A percentile compares a stretch with the other conserved stretches of the same genome.
Conservation (phyloP, 1,140 invertebrate species). For the Drosophila burlai region DNA sequence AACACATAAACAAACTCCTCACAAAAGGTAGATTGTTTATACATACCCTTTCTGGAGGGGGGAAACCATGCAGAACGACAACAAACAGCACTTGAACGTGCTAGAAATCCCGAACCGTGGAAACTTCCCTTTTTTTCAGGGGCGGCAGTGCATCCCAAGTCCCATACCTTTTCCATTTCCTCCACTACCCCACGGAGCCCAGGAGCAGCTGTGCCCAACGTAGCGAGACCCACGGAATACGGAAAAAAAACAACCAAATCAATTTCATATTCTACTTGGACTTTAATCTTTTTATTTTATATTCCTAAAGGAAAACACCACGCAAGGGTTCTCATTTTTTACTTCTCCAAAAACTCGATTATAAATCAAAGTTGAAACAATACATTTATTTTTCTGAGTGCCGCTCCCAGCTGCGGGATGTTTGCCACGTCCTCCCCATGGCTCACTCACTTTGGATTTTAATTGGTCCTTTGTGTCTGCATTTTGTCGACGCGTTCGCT, state of each 20-base stretch:
- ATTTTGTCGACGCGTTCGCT: constrained; percentile 53
- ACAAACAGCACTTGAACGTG: constrained; percentile 49
- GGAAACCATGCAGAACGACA: constrained; percentile 26
- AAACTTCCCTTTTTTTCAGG: constrained; percentile 28
- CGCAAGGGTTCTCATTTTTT: no score
- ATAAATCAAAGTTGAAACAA: background rate
- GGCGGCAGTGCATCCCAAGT: constrained; percentile 30
- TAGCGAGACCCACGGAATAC: constrained; percentile 31
- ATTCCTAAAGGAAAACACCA: background rate
- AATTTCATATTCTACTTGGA: background rate
- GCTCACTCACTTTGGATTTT: constrained; percentile 74
- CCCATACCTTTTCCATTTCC: constrained; percentile 1
- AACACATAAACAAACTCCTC: constrained; percentile 19
- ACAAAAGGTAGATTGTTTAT: constrained; percentile 23
- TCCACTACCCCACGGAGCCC: constrained; percentile 7
- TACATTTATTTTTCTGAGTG: background rate
- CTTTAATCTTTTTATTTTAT: background rate
- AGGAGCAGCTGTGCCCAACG: constrained; percentile 24
- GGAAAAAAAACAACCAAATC: background rate
- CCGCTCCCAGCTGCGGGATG: constrained; percentile 33
- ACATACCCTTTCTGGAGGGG: constrained; percentile 26
- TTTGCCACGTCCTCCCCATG: constrained; percentile 12
- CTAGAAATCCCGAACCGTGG: constrained; percentile 17
- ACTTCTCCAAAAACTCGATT: background rate
- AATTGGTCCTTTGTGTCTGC: constrained; percentile 82